Evolutionary conservation across 2,113 vertebrate species (phyloP).

Genomic region (Myodes glareolus): DNA sequence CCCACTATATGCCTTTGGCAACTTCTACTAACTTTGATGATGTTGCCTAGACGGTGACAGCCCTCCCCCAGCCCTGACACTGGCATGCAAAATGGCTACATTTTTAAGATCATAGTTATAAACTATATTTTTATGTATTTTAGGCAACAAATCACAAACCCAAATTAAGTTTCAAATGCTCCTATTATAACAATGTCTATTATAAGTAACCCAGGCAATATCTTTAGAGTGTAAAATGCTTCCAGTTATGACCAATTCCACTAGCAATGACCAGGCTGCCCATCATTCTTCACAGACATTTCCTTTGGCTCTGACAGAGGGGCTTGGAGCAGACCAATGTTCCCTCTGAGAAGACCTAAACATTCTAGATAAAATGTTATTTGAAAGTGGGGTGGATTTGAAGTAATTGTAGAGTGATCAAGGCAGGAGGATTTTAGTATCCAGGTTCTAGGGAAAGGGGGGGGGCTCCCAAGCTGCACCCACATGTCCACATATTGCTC

Average conservation of each 20-base stretch:
- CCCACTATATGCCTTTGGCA: neutral
- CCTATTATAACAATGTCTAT: neutral
- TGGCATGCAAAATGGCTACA: neutral
- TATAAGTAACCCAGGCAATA: neutral
- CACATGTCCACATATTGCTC: neutral
- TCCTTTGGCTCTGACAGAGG: neutral
- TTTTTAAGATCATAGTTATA: constrained; percentile 17
- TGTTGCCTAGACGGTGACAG: neutral
- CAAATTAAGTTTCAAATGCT: neutral
- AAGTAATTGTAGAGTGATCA: neutral
- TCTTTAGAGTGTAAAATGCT: neutral
- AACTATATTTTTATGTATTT: constrained; percentile 6
- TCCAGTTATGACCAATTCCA: neutral
- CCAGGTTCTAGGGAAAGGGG: neutral
- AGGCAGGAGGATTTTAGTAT: neutral
- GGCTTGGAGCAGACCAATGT: neutral
- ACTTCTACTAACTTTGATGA: constrained; percentile 30
- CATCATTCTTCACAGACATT: neutral
- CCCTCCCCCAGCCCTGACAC: neutral
- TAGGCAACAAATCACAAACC: constrained; percentile 26
- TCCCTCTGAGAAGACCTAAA: neutral
- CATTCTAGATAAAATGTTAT: neutral
- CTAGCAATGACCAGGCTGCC: neutral
- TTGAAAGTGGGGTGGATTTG: neutral
- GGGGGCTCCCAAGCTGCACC: fast-evolving